These are phyloP conservation scores for Sebastiscus tertius DNA, from an alignment of 2,797 vertebrate genomes.

Conservation along the genomic window DNA sequence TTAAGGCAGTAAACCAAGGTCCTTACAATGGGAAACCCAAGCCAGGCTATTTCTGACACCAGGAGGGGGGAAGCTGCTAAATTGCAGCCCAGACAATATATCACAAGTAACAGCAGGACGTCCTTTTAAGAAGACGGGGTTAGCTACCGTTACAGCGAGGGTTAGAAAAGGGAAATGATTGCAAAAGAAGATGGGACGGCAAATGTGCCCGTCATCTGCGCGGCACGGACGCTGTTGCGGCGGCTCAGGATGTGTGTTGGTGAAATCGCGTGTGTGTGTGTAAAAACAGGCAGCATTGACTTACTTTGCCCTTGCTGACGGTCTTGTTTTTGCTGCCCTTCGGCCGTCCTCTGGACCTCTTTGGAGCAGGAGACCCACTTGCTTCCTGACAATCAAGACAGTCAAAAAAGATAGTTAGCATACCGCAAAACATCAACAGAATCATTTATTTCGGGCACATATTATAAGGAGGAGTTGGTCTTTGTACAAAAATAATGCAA, in stretches of 20 bases:
- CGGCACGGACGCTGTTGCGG: not conserved
- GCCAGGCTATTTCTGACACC: slow-evolving; percentile 63
- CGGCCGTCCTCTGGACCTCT: slow-evolving; percentile 93
- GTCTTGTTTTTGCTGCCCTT: slow-evolving; percentile 97
- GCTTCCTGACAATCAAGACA: slow-evolving; percentile 83
- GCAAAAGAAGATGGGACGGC: not conserved
- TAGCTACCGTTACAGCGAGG: slow-evolving; percentile 37
- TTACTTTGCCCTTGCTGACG: slow-evolving; percentile 88
- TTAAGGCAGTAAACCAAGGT: slow-evolving; percentile 44
- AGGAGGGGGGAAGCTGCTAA: slow-evolving; percentile 13
- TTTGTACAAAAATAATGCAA: not conserved
- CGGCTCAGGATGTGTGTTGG: not conserved
- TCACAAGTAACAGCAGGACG: slow-evolving; percentile 55
- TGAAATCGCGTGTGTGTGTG: not conserved
- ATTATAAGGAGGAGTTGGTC: not conserved
- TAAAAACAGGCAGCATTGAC: slow-evolving; percentile 25
- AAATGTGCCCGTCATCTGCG: not conserved
- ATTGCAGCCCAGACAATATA: slow-evolving; percentile 49
- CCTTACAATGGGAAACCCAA: slow-evolving; percentile 60
- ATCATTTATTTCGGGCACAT: not conserved
- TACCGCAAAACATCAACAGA: not conserved
- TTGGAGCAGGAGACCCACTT: slow-evolving; percentile 92
- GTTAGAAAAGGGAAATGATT: not conserved
- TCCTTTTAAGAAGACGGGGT: slow-evolving; percentile 59
- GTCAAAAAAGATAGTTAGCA: not conserved